These are phyloP conservation scores for Bombus balteatus DNA, from an alignment of 1,140 invertebrate species.

Conservation along the genomic window DNA sequence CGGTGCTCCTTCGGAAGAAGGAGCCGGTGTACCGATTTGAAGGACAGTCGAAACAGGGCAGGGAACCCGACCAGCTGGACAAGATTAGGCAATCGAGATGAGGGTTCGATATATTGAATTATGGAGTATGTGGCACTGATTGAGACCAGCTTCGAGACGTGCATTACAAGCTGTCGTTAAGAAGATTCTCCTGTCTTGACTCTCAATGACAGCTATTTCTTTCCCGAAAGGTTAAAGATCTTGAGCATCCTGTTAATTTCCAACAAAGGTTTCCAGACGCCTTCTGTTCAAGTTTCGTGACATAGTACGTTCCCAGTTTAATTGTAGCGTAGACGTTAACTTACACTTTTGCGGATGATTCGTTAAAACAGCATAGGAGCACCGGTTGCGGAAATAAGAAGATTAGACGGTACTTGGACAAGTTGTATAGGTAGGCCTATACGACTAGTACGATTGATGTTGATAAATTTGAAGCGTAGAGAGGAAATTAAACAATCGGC, in stretches of 20 bases:
- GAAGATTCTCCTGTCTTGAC: constrained; percentile 54
- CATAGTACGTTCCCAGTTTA: too few species aligned
- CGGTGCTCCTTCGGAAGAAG: constrained; percentile 21
- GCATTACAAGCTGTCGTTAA: constrained; percentile 72
- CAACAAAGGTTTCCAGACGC: not conserved
- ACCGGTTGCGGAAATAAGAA: not conserved
- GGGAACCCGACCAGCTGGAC: constrained; percentile 46
- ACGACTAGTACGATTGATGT: constrained; percentile 32
- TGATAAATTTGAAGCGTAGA: constrained; percentile 45
- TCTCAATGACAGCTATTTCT: constrained; percentile 36
- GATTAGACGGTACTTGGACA: not conserved
- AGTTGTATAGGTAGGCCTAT: too few species aligned
- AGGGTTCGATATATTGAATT: constrained; percentile 78
- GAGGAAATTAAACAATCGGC: constrained; percentile 52
- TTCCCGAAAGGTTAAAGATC: constrained; percentile 12
- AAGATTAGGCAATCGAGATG: constrained; percentile 51
- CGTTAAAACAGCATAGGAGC: not conserved
- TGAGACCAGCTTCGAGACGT: constrained; percentile 70
- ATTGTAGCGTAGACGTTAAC: not conserved
- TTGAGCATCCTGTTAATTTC: constrained; percentile 12
- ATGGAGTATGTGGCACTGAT: constrained; percentile 72
- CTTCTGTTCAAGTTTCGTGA: too few species aligned
- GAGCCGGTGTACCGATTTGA: not conserved
- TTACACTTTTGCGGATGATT: not conserved
- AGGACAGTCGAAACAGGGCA: not conserved